Base-by-base conservation (phyloP, 2,797 vertebrate genomes). In the Megaceryle alcyon region DNA sequence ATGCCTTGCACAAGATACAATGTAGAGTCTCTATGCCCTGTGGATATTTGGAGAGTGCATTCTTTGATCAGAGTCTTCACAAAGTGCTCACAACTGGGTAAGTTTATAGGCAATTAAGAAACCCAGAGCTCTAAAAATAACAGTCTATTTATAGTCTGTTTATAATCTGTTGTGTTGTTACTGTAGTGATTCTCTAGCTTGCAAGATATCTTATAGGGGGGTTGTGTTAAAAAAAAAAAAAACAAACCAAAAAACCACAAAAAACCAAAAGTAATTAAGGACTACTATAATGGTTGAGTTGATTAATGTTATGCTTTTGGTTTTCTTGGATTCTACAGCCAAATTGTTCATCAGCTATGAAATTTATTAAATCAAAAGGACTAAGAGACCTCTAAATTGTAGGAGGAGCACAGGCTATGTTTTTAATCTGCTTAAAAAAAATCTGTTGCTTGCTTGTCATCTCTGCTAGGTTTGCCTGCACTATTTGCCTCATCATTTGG, bases 81-180 rank as follows among this genome's bases (percentile, higher is more conserved):
- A 89, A 93, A 95, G 92, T 70, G 90, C 82, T 95, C 76, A 76
- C 81, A 86, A 92, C 71, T 73, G 90, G 68, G 75, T 96, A 92
- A 96, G 57, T 94, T 97, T 94, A 86, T 63, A 78, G 57, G 69
- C 81, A 96, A 90, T 95, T 94, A 95, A 91, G 88, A 94, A 88
- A 78, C 48, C 83, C 15, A 71, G 51, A 79, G 28, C 39, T 96
- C 93, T 97, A 94, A 97, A 97, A 97, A 96, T 94, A 97, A 35
- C 69, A 46, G 14, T 53, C 61, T 96, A 82, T 94, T 92, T 95
- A 70, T 96, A 88, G 68, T 33, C 37, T 94, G 20, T 85, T 94
- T 92, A 46, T 89, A 59, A 64, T 33, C 69, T 83, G 39, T 71
- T 95, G 79, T 95, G 69, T 73, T 89, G 69, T 8, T 92, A 51